Base-by-base conservation (phyloP, 1,140 invertebrate genomes). In the Wiebesia pumilae region DNA sequence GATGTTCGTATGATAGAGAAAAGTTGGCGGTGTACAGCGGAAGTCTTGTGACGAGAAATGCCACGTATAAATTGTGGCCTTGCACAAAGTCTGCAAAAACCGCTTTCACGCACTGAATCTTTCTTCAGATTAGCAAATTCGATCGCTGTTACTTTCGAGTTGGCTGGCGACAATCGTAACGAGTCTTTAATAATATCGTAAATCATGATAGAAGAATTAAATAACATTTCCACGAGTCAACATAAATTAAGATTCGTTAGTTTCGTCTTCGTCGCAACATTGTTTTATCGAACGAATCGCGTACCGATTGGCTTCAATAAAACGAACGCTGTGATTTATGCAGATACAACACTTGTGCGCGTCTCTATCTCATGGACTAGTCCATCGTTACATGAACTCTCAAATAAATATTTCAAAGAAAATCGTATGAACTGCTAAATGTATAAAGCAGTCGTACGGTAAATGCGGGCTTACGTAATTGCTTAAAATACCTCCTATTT, bases 101-200 rank as follows among this genome's bases (percentile, higher is more conserved):
- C 16, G 35, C 43, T 78, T 78, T 78, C 43, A 51, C 75, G 19
- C 43, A 27, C n/a, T n/a, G n/a, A n/a, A n/a, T n/a, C n/a, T n/a
- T n/a, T n/a, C n/a, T 51, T 47, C 69, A 21, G 12, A 40, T 30
- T 40, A 0, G 10, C 21, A 40, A 38, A 27, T 40, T 1, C 35
- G n/a, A 78, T 30, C 19, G 14, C 21, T 30, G 4, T 78, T 78
- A 78, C 75, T 51, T 78, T 78, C 75, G 38, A 78, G n/a, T 78
- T 24, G 43, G 4, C 51, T 51, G 30, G 43, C 40, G 69, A 3
- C 75, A 33, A 51, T 30, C 40, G 16, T 38, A 35, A 78, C 14
- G 12, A 54, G 51, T 54, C 51, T 54, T 54, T 54, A 62, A 62
- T 62, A 24, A 62, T 62, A 27, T 62, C 58, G 24, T 43, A 75